Evolutionary conservation across 2,113 vertebrate genomes (phyloP).

Genomic region (Seriola rivoliana): DNA sequence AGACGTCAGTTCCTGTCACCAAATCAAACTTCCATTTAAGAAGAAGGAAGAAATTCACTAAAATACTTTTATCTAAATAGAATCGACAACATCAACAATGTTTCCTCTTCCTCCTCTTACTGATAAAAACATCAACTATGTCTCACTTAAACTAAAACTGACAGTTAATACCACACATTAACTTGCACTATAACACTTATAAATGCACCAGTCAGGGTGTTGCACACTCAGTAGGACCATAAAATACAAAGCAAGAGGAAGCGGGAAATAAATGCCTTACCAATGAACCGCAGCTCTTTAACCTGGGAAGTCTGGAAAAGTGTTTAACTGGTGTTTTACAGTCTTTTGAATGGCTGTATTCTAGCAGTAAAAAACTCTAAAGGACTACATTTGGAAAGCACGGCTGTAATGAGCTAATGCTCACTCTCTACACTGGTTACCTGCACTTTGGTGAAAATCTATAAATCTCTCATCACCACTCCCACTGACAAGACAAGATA

Average conservation of each 20-base stretch:
- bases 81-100: background rate
- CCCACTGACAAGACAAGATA: background rate
- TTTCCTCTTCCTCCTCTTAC: background rate
- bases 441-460: background rate
- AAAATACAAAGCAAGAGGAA: constrained; percentile 13
- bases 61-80: background rate
- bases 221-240: background rate
- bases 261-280: constrained; percentile 20
- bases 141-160: background rate
- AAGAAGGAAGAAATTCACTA: background rate
- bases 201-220: background rate
- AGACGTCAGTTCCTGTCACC: background rate
- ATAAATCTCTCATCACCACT: constrained; percentile 12
- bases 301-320: background rate
- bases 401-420: background rate
- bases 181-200: background rate
- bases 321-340: constrained; percentile 25
- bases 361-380: background rate
- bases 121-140: background rate
- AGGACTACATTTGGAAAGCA: constrained; percentile 7
- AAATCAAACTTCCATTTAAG: constrained; percentile 1
- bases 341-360: background rate
- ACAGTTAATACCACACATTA: background rate
- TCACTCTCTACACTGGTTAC: background rate
- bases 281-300: background rate